phyloP scores from a whole-genome alignment of 2,113 vertebrate genomes.

The Porphyrio hochstetteri region DNA sequence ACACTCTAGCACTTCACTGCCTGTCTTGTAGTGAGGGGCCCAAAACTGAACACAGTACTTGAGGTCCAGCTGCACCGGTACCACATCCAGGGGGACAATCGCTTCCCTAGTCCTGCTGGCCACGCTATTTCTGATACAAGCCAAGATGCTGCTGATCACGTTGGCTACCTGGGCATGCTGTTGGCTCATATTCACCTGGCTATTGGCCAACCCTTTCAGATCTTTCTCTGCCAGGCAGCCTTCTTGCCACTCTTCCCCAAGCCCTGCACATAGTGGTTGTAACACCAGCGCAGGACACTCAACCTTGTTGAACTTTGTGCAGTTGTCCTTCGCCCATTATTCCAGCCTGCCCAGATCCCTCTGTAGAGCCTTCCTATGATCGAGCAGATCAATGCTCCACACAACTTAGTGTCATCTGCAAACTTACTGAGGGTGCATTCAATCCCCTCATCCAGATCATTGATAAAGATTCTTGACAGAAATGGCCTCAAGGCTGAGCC shows the following conservation, averaged over 20 bases:
- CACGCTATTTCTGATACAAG: background rate
- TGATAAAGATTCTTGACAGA: background rate
- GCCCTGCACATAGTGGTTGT: background rate
- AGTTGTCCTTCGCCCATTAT: accelerated
- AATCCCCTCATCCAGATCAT: background rate
- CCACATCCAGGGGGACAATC: background rate
- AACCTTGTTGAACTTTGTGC: background rate
- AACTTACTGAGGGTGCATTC: background rate
- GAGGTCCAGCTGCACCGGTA: background rate
- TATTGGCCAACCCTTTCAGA: no score
- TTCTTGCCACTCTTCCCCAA: no score
- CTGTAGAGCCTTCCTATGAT: background rate
- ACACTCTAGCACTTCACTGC: background rate
- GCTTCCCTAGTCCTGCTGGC: background rate
- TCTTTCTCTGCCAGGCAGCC: no score
- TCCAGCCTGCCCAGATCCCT: background rate
- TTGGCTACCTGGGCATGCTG: background rate
- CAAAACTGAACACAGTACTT: no score
- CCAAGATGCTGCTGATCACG: background rate
- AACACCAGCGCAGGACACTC: background rate
- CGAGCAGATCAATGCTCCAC: background rate
- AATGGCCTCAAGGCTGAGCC: background rate
- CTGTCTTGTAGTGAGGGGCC: background rate
- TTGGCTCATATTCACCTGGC: background rate
- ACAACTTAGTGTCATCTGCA: background rate